Base-by-base conservation (phyloP, 1,140 invertebrate genomes). In the Drosophila nannoptera region DNA sequence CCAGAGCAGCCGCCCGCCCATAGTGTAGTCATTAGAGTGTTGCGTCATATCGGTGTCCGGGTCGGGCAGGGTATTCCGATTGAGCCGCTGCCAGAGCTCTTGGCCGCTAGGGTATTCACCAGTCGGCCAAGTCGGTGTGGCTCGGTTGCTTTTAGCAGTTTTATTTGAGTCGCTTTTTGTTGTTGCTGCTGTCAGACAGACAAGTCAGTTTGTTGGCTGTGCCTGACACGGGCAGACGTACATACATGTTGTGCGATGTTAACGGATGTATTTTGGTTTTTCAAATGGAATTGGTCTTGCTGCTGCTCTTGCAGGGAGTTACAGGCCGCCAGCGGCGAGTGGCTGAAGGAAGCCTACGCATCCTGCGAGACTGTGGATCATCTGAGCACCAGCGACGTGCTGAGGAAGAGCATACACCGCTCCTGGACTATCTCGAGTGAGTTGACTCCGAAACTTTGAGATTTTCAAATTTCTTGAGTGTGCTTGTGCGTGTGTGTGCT, bases 371-470 rank as follows among this genome's bases (percentile, higher is more conserved):
- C 90, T 67, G 90, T 91, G 42, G 90, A 91, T 64, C 91, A 91
- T 73, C 87, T 93, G 32, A 92, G 92, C 32, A 91, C 93, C 59
- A 91, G 93, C 46, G 93, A 94, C 80, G 92, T 93, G 48, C 90
- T 94, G 53, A 92, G 92, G 67, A 91, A 92, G 72, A 94, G 92
- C 70, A 93, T 94, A 60, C 90, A 92, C 31, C 90, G 93, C 68
- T 93, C 93, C 53, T 94, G 93, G 93, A 94, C 93, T 12, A 94
- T 94, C 76, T 94, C 93, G 59, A 93, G 93, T 94, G 87, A 91
- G 90, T 87, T 1, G 0, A 7, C 6, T 0, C 1, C 7, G 49
- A 32, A 11, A 2, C 0, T 33, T 12, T 49, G 1, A 1, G 2
- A 50, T 8, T 48, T 9, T 43, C 5, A 16, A 43, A 14, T 7